Percentiles rank a stretch among this genome's conserved stretches.
phyloP scores from a whole-genome alignment of 1,140 invertebrate species.

The Dinoponera quadriceps region DNA sequence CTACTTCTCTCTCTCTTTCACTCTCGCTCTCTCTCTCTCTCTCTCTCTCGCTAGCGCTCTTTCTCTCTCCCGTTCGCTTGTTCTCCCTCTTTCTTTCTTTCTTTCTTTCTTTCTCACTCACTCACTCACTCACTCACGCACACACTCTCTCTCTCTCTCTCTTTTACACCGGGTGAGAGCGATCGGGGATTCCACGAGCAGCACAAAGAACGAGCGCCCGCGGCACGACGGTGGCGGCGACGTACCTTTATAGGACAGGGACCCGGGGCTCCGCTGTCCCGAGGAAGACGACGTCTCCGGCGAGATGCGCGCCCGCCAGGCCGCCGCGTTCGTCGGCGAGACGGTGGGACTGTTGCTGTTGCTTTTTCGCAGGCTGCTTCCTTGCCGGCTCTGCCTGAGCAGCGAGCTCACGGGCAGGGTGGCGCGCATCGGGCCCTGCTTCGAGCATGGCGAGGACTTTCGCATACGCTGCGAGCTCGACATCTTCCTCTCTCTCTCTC shows the following conservation, averaged over 20 bases:
- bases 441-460: slow-evolving; percentile 90
- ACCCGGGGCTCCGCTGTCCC: slow-evolving; percentile 90
- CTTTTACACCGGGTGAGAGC: not conserved
- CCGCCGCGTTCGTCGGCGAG: slow-evolving; percentile 88
- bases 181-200: slow-evolving; percentile 32
- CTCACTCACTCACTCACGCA: too few species aligned
- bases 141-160: too few species aligned
- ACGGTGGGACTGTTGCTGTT: slow-evolving; percentile 88
- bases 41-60: too few species aligned
- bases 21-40: too few species aligned
- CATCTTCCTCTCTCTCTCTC: slow-evolving; percentile 81
- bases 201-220: slow-evolving; percentile 29
- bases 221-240: not conserved
- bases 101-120: too few species aligned
- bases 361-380: slow-evolving; percentile 87
- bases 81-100: too few species aligned
- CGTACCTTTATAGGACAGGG: slow-evolving; percentile 90
- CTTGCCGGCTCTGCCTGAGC: slow-evolving; percentile 87
- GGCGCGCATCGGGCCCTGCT: slow-evolving; percentile 90
- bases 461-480: slow-evolving; percentile 88
- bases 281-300: slow-evolving; percentile 88
- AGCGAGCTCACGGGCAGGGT: slow-evolving; percentile 90
- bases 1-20: too few species aligned
- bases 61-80: too few species aligned
- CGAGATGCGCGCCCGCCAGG: slow-evolving; percentile 88